A percentile compares a stretch with the other conserved stretches of the same genome.
These are phyloP conservation scores for Montipora sp. DNA, from an alignment of 64 coral and sea anemone genomes.

Conservation along the genomic window DNA sequence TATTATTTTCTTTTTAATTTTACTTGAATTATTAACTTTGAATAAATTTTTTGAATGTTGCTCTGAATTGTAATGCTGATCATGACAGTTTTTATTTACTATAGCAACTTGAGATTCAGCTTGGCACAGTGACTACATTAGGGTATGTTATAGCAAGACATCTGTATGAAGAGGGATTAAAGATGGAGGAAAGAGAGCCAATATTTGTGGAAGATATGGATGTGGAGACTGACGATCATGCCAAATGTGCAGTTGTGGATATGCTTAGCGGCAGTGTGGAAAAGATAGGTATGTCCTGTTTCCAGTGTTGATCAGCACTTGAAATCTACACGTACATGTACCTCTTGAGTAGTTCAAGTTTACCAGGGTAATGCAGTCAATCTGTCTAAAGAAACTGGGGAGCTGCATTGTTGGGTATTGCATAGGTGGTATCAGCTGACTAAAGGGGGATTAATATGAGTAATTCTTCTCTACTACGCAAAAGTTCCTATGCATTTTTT, in stretches of 20 bases:
- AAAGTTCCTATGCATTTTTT: too few relatives aligned
- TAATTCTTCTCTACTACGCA: too few relatives aligned
- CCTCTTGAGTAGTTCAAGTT: too few relatives aligned
- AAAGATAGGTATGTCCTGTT: constrained; percentile 21
- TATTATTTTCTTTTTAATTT: too few relatives aligned
- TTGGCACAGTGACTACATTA: constrained; percentile 80
- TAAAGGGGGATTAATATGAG: too few relatives aligned
- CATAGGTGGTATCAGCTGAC: too few relatives aligned
- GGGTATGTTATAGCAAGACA: constrained; percentile 88
- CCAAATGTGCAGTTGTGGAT: background rate
- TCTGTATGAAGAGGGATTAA: constrained; percentile 44
- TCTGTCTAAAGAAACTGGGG: too few relatives aligned
- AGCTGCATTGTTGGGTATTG: too few relatives aligned
- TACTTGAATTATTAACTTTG: too few relatives aligned
- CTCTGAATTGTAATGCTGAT: background rate
- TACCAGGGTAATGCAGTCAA: too few relatives aligned
- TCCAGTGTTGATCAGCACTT: background rate
- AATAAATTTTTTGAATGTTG: too few relatives aligned
- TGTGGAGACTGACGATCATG: constrained; percentile 30
- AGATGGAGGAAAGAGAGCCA: background rate
- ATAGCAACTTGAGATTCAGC: constrained; percentile 80
- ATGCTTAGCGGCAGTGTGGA: background rate
- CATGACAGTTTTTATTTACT: constrained; percentile 4
- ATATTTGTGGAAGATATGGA: constrained; percentile 85
- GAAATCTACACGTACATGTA: too few relatives aligned